Percentiles rank a stretch among this genome's conserved stretches.
These are phyloP conservation scores for Trichonephila clavata DNA, from an alignment of 1,140 invertebrate genomes.

Conservation along the genomic window DNA sequence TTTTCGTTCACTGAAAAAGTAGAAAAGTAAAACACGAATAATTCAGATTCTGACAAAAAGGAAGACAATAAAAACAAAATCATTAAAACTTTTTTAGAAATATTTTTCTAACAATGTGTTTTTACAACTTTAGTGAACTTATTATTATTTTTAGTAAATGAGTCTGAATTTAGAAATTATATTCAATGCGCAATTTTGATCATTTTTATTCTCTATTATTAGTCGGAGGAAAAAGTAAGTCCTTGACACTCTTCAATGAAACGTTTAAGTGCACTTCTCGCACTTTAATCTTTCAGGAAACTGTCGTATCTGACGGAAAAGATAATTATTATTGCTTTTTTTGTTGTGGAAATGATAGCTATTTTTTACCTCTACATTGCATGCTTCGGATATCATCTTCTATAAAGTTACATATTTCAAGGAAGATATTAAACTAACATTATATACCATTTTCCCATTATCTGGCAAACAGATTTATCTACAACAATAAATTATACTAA, in stretches of 20 bases:
- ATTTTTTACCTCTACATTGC: background rate
- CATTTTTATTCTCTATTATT: background rate
- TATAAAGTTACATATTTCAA: background rate
- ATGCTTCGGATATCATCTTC: background rate
- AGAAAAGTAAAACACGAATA: no score
- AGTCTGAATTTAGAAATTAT: no score
- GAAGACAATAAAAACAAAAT: no score
- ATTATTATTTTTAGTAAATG: no score
- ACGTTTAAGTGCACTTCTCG: background rate
- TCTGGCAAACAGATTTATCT: no score
- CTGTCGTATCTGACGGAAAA: slow-evolving; percentile 21
- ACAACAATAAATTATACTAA: no score
- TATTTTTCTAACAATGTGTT: no score
- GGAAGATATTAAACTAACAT: background rate
- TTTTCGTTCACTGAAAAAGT: no score
- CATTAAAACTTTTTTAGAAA: no score
- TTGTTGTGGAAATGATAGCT: background rate
- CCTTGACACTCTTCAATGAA: background rate
- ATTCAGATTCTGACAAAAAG: no score
- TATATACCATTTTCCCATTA: background rate
- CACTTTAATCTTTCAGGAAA: background rate
- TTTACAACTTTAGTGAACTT: no score
- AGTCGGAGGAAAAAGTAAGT: background rate
- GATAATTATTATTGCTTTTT: slow-evolving; percentile 32
- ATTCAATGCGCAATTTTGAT: no score